phyloP scores from a whole-genome alignment of 2,888 invertebrate genomes.

The Deilephila elpenor region DNA sequence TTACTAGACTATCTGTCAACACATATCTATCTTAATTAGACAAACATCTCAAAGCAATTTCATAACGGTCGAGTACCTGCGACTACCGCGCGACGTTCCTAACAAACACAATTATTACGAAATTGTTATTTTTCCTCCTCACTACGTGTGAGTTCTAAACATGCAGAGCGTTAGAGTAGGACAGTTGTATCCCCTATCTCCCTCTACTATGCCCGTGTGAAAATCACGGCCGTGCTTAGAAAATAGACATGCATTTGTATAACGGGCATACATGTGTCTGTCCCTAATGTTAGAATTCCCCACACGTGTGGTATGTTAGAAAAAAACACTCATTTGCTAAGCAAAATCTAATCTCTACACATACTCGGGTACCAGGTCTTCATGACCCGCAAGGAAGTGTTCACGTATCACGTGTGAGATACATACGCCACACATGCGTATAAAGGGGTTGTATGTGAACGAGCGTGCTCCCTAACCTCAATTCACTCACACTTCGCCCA shows the following conservation, averaged over 20 bases:
- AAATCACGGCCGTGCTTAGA: conserved; percentile 52
- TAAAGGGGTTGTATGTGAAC: conserved; percentile 72
- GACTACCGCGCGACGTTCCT: conserved; percentile 30
- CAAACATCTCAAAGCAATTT: not conserved
- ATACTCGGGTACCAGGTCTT: conserved; percentile 79
- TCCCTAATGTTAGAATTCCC: conserved; percentile 42
- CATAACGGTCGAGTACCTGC: not conserved
- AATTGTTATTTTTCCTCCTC: conserved; percentile 38
- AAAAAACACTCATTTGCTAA: conserved; percentile 81
- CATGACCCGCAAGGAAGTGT: conserved; percentile 68
- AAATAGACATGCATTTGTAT: conserved; percentile 49
- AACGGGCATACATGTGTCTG: conserved; percentile 41
- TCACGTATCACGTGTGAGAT: conserved; percentile 69
- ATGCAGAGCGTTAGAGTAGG: conserved; percentile 45
- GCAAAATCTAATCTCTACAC: conserved; percentile 85
- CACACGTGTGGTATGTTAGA: conserved; percentile 69
- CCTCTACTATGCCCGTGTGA: conserved; percentile 53
- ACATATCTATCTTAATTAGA: not conserved
- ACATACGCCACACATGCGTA: conserved; percentile 76
- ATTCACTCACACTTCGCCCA: conserved; percentile 60
- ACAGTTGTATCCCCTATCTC: conserved; percentile 42
- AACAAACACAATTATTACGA: conserved; percentile 44
- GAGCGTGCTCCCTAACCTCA: conserved; percentile 62
- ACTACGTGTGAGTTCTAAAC: conserved; percentile 51
- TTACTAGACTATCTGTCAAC: not conserved